These are phyloP conservation scores for Siniperca undulata DNA, from an alignment of 2,797 vertebrate species.

Conservation along the genomic window DNA sequence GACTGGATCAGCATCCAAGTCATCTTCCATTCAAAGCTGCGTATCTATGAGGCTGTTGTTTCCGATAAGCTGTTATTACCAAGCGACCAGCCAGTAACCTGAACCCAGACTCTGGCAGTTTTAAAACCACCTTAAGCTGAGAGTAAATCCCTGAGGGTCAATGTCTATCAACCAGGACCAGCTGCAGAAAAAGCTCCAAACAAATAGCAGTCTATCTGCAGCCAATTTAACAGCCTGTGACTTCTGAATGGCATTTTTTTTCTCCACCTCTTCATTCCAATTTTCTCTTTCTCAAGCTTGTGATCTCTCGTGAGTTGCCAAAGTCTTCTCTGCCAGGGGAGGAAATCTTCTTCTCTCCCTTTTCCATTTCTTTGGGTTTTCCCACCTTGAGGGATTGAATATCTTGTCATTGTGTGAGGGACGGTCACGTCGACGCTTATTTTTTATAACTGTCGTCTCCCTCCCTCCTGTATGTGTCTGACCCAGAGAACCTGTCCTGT, in stretches of 20 bases:
- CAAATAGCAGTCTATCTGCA: conserved; percentile 43
- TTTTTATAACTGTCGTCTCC: conserved; percentile 42
- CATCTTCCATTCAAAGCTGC: neutral
- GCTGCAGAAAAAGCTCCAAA: conserved; percentile 39
- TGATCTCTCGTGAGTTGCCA: conserved; percentile 10
- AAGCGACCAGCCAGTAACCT: conserved; percentile 29
- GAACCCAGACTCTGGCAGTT: conserved; percentile 38
- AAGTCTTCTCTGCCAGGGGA: conserved; percentile 14
- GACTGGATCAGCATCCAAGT: conserved; percentile 35
- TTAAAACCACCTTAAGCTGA: conserved; percentile 61
- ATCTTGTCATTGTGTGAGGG: conserved; percentile 42
- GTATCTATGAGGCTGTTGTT: conserved; percentile 46
- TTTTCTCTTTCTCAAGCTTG: neutral
- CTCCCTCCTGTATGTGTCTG: neutral
- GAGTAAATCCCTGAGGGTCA: conserved; percentile 59
- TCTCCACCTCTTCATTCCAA: conserved; percentile 15
- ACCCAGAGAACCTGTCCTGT: conserved; percentile 54
- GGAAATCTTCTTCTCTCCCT: conserved; percentile 5
- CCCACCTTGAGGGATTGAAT: conserved; percentile 44
- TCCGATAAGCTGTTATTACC: conserved; percentile 54
- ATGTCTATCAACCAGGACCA: conserved; percentile 20
- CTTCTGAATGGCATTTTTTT: conserved; percentile 37
- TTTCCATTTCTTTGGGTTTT: conserved; percentile 1
- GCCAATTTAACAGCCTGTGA: conserved; percentile 55
- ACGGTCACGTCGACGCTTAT: conserved; percentile 49